Evolutionary conservation across 2,113 vertebrate genomes (phyloP), one percentile per base, ranked within the genome.

Genomic region (Tringa solitaria): DNA sequence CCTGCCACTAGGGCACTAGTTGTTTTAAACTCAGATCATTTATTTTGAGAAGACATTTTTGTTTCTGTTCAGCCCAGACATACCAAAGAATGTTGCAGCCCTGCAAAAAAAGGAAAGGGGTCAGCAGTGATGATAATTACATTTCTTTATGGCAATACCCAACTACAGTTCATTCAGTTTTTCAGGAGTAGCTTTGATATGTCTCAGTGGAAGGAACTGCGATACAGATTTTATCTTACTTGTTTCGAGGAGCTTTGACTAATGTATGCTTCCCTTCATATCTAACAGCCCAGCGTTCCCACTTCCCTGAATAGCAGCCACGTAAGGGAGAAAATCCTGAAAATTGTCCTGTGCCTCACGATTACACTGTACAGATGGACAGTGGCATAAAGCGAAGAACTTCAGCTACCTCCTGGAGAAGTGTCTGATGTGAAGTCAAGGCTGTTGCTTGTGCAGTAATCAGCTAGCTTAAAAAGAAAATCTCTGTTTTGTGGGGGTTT

Each of bases 311-410:
- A 24, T 6, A 86, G 64, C 28, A 81, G 60, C 43, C 61, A 50
- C 22, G 12, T 13, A 80, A 67, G 8, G 46, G 50, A 78, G 30
- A 50, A 77, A 86, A 90, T n/a, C n/a, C 37, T 65, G 48, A 53
- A 35, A n/a, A 45, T 3, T 33, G 27, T 26, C 18, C 41, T 23
- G n/a, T 48, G n/a, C 28, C 27, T 84, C 14, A 22, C 0, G 0
- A 37, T 77, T 69, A 61, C 33, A 3, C 50, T 45, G 14, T 20
- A 12, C 1, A 6, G 32, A n/a, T 2, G 13, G 61, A 48, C 1
- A 1, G 41, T 35, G 81, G 27, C 59, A 80, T 22, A 48, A 83
- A 79, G 59, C 2, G 1, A 53, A 73, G 72, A 33, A 30, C 68
- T 89, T 76, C 33, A 70, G 32, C 28, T 65, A 18, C 59, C 68